Base-by-base conservation (phyloP, 2,888 invertebrate species). In the Epinotia brunnichana region DNA sequence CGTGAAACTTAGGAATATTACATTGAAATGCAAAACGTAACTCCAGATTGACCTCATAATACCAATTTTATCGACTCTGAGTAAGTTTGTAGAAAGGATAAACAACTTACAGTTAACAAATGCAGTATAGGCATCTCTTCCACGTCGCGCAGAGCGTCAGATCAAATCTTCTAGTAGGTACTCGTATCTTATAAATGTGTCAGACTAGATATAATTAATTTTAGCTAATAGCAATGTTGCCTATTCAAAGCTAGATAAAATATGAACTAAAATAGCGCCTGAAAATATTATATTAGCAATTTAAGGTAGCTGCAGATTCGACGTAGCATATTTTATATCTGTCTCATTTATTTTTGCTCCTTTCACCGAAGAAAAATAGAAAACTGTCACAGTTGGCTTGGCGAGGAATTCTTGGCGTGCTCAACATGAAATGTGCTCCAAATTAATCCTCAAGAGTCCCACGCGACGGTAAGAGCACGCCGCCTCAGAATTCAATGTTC, bases 401-500 rank as follows among this genome's bases (percentile, higher is more conserved):
- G 63, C 9, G 39, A 64, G 53, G 35, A 53, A 53, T 53, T 53
- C 35, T 53, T 64, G 53, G 39, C 64, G 35, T 15, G 53, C 53
- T 35, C 64, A 35, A 29, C 54, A 41, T 66, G 66, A 66, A 66
- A 66, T 66, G 41, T 56, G 35, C 19, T 41, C 39, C 24, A 54
- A 66, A 66, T 66, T 54, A 66, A 66, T 66, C 66, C 54, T 66
- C 41, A 41, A 56, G 54, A 41, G 66, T 21, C 41, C 21, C n/a
- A 21, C 4, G 35, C 21, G 4, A 19, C 11, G 35, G 35, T 17
- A 48, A 48, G 24, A 53, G 53, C 21, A 39, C 53, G 29, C 19
- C 21, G n/a, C 56, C 21, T 54, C 21, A 41, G 64, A 63, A 53
- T 64, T 54, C 53, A 4, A 54, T 39, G 29, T 63, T 44, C 62